Conservation (phyloP, 2,797 vertebrate species). For the Scyliorhinus canicula region DNA sequence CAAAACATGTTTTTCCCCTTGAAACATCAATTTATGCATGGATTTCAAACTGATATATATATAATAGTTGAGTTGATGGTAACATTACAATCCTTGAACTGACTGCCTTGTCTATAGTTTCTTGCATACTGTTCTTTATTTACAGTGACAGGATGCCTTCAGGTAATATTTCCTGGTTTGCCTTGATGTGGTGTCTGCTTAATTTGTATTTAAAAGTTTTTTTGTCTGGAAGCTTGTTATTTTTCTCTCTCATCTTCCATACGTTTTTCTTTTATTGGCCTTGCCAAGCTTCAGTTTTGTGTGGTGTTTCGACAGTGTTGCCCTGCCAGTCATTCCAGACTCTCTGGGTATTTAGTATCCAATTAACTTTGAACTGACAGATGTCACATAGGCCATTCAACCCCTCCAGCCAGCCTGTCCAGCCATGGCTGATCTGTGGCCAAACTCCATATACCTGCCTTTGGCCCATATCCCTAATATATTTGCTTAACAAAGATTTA, state of each 20-base stretch:
- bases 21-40: conserved; percentile 20
- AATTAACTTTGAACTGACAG: not conserved
- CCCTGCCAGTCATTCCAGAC: too few species aligned
- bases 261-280: not conserved
- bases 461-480: too few species aligned
- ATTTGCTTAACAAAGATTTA: too few species aligned
- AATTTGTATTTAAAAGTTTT: not conserved
- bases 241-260: not conserved
- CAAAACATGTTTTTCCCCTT: not conserved
- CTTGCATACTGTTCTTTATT: not conserved
- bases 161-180: not conserved
- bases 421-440: too few species aligned
- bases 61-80: not conserved
- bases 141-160: conserved; percentile 22
- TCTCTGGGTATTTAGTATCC: not conserved
- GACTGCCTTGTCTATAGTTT: not conserved
- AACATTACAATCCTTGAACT: not conserved
- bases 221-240: not conserved
- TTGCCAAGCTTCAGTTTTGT: not conserved
- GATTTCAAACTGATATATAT: conserved; percentile 11
- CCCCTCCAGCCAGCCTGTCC: too few species aligned
- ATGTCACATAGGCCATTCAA: too few species aligned
- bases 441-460: too few species aligned
- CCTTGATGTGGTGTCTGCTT: not conserved
- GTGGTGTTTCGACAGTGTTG: not conserved